These are phyloP conservation scores for Phalacrocorax aristotelis DNA, from an alignment of 2,113 vertebrate species.

Conservation along the genomic window DNA sequence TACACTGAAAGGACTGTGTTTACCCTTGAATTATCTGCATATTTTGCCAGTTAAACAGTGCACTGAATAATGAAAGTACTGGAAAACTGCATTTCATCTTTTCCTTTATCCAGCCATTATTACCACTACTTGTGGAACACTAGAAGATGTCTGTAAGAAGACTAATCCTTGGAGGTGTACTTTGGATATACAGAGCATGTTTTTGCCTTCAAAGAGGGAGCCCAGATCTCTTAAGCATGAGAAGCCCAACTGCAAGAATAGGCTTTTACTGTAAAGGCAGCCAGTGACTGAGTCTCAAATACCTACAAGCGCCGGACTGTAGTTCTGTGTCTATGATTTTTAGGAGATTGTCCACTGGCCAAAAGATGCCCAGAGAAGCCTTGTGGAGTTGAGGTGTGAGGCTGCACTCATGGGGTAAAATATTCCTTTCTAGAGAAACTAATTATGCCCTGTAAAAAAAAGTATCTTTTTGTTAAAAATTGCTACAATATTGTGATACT, in stretches of 20 bases:
- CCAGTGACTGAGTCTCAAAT: background rate
- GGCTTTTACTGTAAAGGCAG: rapidly evolving
- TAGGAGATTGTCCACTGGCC: background rate
- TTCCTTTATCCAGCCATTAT: no score
- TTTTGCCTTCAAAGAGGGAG: background rate
- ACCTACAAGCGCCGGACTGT: background rate
- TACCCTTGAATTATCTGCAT: background rate
- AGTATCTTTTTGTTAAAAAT: background rate
- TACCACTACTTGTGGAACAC: background rate
- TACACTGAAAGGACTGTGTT: background rate
- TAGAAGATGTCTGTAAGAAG: background rate
- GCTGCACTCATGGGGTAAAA: background rate
- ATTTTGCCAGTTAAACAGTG: no score
- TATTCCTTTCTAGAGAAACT: background rate
- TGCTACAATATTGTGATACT: background rate
- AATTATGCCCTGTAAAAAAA: background rate
- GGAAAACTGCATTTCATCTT: no score
- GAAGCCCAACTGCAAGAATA: background rate
- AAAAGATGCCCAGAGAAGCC: background rate
- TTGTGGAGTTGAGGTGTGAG: background rate
- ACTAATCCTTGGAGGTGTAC: background rate
- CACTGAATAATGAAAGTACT: no score
- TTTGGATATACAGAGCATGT: background rate
- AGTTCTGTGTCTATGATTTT: background rate
- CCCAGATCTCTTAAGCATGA: background rate